A percentile compares a stretch with the other conserved stretches of the same genome.
These are phyloP conservation scores for Telenomus remus DNA, from an alignment of 1,140 invertebrate genomes.

Conservation along the genomic window DNA sequence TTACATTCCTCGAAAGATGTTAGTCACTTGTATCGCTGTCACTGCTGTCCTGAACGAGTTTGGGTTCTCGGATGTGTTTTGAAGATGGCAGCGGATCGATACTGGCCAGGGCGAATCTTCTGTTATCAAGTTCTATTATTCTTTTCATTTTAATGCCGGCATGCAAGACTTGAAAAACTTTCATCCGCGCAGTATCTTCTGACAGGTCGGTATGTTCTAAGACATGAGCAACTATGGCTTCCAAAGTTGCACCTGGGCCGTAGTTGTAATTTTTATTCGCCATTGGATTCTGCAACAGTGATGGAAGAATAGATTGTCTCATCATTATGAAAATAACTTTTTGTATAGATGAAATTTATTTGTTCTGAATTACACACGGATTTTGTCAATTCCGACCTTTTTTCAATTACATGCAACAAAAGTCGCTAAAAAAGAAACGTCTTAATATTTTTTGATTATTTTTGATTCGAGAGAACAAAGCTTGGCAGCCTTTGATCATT, in stretches of 20 bases:
- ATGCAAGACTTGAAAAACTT: constrained; percentile 64
- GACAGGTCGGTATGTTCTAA: constrained; percentile 58
- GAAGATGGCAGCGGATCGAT: background rate
- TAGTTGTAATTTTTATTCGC: constrained; percentile 3
- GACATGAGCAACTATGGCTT: constrained; percentile 67
- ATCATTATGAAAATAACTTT: no score
- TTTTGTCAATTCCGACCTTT: no score
- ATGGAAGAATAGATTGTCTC: constrained; percentile 16
- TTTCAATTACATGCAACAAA: no score
- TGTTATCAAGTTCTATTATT: constrained; percentile 60
- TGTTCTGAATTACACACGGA: no score
- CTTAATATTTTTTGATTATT: no score
- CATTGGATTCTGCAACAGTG: constrained; percentile 6
- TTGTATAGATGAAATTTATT: no score
- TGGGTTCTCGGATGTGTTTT: background rate
- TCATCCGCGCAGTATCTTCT: constrained; percentile 54
- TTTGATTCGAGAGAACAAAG: no score
- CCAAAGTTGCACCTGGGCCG: constrained; percentile 61
- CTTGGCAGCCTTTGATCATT: no score
- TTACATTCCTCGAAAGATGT: background rate
- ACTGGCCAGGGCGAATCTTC: constrained; percentile 12
- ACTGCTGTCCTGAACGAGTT: constrained; percentile 8
- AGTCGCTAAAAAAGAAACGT: no score
- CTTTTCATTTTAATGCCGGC: constrained; percentile 61
- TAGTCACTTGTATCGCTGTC: constrained; percentile 38